Evolutionary conservation across 2,888 invertebrate species (phyloP).

Genomic region (Podabrus alpinus): DNA sequence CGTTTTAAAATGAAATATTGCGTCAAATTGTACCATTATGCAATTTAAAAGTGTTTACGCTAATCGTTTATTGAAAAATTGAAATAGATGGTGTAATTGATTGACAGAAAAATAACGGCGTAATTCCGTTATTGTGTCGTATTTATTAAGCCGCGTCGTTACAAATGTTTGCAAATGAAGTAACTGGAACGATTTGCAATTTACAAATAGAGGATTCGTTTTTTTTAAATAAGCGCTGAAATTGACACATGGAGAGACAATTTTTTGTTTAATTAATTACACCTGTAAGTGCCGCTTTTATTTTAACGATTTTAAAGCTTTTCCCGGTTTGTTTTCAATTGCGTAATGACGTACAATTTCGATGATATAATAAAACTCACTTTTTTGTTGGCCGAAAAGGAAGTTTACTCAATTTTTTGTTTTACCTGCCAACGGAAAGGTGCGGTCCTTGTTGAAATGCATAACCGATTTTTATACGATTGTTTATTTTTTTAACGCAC

Average conservation of each 20-base stretch:
- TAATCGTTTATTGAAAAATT: neutral
- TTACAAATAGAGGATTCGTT: neutral
- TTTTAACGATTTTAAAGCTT: neutral
- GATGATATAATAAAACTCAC: neutral
- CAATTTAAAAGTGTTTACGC: neutral
- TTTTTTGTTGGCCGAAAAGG: neutral
- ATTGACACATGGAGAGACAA: neutral
- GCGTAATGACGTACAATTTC: neutral
- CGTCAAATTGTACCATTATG: neutral
- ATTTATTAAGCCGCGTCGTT: neutral
- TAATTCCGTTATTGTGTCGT: neutral
- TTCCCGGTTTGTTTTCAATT: neutral
- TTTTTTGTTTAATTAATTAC: neutral
- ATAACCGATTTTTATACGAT: slow-evolving; percentile 5
- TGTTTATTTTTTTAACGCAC: neutral
- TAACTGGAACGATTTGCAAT: neutral
- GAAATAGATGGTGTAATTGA: neutral
- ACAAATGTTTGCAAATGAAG: neutral
- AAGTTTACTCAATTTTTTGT: neutral
- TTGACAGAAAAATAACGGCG: neutral
- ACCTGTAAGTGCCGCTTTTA: neutral
- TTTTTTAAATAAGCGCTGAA: neutral
- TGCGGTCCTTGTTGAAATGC: neutral
- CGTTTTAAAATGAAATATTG: neutral
- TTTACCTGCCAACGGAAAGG: neutral